phyloP scores from a whole-genome alignment of 2,888 invertebrate genomes.

The Leucophenga montana region DNA sequence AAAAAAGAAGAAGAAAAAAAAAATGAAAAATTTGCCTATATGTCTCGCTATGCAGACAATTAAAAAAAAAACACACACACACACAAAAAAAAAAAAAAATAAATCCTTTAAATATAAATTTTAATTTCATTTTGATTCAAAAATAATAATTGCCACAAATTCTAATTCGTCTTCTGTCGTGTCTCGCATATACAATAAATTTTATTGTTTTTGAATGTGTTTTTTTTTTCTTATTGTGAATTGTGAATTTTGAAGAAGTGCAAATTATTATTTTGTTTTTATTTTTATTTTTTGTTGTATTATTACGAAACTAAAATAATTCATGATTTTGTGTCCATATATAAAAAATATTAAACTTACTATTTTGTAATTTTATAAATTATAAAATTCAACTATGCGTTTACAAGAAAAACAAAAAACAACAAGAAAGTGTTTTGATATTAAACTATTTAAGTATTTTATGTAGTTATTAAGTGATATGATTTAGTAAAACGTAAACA shows the following conservation, averaged over 20 bases:
- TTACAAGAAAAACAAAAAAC: slow-evolving; percentile 41
- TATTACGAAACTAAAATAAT: not conserved
- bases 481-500: not conserved
- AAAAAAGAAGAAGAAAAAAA: slow-evolving; percentile 26
- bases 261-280: slow-evolving; percentile 8
- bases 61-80: no score
- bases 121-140: slow-evolving; percentile 42
- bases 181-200: slow-evolving; percentile 27
- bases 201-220: not conserved
- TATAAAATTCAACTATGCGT: slow-evolving; percentile 38
- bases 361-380: slow-evolving; percentile 40
- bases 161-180: slow-evolving; percentile 38
- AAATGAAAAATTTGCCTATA: slow-evolving; percentile 56
- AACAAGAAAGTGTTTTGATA: not conserved
- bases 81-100: no score
- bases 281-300: slow-evolving; percentile 1
- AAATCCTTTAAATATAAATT: slow-evolving; percentile 53
- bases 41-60: slow-evolving; percentile 64
- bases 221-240: not conserved
- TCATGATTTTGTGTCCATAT: slow-evolving; percentile 24
- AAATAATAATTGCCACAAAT: slow-evolving; percentile 32
- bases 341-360: not conserved
- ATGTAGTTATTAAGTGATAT: slow-evolving; percentile 6
- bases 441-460: slow-evolving; percentile 11
- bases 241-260: not conserved